Percentiles rank a stretch among this genome's conserved stretches.
Conservation (phyloP, 1,140 invertebrate species). For the Atta colombica region DNA sequence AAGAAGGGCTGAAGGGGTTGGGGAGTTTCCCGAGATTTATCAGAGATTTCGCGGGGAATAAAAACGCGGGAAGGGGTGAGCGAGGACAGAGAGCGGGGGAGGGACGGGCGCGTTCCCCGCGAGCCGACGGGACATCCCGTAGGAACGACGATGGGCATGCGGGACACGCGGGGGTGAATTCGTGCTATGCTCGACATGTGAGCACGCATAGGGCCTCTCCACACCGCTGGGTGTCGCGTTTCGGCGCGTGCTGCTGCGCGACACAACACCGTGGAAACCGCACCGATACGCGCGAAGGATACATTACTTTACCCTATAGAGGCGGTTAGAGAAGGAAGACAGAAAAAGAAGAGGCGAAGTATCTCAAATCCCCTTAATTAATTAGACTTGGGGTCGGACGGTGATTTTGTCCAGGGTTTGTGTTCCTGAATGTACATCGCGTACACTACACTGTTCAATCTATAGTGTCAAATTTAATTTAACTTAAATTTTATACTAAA, state of each 20-base stretch:
- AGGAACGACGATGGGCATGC: constrained; percentile 61
- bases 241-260: constrained; percentile 83
- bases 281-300: constrained; percentile 45
- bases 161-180: constrained; percentile 63
- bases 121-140: constrained; percentile 67
- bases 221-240: constrained; percentile 79
- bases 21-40: neutral
- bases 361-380: no score
- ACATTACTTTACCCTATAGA: neutral
- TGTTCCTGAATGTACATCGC: no score
- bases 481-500: no score
- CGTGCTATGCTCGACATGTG: constrained; percentile 57
- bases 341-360: neutral
- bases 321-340: neutral
- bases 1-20: no score
- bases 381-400: no score
- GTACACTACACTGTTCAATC: no score
- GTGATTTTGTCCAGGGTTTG: no score
- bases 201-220: constrained; percentile 80
- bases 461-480: no score
- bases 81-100: neutral
- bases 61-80: neutral
- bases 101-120: constrained; percentile 43
- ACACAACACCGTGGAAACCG: constrained; percentile 78
- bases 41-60: constrained; percentile 19